Evolutionary conservation across 2,888 invertebrate genomes (phyloP).

Genomic region (Hypena proboscidalis): DNA sequence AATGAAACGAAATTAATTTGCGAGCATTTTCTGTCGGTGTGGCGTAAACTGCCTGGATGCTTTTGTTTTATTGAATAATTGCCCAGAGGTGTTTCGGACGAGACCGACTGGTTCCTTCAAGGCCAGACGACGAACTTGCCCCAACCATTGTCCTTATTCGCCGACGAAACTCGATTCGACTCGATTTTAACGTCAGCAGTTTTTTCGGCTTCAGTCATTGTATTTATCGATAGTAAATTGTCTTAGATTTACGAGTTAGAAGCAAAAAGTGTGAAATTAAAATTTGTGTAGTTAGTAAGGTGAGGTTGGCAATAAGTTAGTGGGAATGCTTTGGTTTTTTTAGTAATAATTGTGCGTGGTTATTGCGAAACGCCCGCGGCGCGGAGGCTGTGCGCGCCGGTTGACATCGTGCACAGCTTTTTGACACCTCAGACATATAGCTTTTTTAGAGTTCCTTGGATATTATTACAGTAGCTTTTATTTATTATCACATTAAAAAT

Average conservation of each 20-base stretch:
- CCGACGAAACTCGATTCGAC: slow-evolving; percentile 50
- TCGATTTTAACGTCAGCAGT: slow-evolving; percentile 37
- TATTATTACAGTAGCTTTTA: slow-evolving; percentile 6
- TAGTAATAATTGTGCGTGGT: slow-evolving; percentile 44
- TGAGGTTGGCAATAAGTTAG: slow-evolving; percentile 37
- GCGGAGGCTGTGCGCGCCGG: slow-evolving; percentile 28
- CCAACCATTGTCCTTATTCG: slow-evolving; percentile 66
- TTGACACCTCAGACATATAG: slow-evolving; percentile 53
- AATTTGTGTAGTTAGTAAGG: slow-evolving; percentile 11
- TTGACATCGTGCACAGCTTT: slow-evolving; percentile 55
- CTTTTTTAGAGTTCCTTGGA: slow-evolving; percentile 35
- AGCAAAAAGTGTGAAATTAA: slow-evolving; percentile 11
- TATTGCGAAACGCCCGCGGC: slow-evolving; percentile 44
- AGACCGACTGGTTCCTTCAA: slow-evolving; percentile 81
- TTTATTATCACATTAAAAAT: not conserved
- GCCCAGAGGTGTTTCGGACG: slow-evolving; percentile 83
- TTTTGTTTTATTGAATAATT: slow-evolving; percentile 85
- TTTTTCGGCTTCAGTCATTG: slow-evolving; percentile 37
- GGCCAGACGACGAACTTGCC: slow-evolving; percentile 83
- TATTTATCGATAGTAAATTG: slow-evolving; percentile 12
- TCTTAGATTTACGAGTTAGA: slow-evolving; percentile 7
- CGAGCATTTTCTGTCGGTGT: slow-evolving; percentile 66
- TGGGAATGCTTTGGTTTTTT: slow-evolving; percentile 34
- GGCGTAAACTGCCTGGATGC: slow-evolving; percentile 75
- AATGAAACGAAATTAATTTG: slow-evolving; percentile 68